Evolutionary conservation across 2,797 vertebrate species (phyloP).

Genomic region (Rhabdomys pumilio): DNA sequence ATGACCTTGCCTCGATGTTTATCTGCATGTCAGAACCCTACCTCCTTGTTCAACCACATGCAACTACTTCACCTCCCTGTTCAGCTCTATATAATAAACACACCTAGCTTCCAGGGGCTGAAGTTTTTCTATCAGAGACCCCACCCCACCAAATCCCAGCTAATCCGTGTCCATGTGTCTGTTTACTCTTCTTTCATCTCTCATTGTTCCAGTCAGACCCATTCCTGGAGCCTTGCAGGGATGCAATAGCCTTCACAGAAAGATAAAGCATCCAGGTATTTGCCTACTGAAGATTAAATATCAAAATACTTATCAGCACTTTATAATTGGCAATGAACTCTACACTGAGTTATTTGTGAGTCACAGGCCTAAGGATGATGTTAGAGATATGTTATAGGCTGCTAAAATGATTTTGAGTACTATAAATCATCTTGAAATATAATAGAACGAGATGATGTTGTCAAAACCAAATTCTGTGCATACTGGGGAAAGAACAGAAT

Average conservation of each 20-base stretch:
- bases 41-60: background rate
- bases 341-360: constrained; percentile 78
- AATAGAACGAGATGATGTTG: constrained; percentile 85
- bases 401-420: constrained; percentile 87
- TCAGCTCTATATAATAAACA: background rate
- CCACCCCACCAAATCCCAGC: no score
- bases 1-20: background rate
- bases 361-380: constrained; percentile 77
- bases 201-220: background rate
- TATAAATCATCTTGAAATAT: constrained; percentile 87
- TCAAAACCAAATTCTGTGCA: constrained; percentile 87
- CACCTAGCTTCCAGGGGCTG: background rate
- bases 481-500: constrained; percentile 78
- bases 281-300: constrained; percentile 83
- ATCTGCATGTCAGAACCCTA: background rate
- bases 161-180: background rate
- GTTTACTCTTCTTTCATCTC: background rate
- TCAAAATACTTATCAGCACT: constrained; percentile 78
- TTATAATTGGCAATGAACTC: constrained; percentile 83
- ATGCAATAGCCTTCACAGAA: constrained; percentile 85
- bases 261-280: constrained; percentile 86
- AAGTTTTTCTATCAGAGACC: background rate
- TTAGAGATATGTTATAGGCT: constrained; percentile 79
- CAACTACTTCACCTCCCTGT: background rate
- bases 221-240: background rate